Base-by-base conservation (phyloP, 1,140 invertebrate genomes). In the Drosophila subobscura region DNA sequence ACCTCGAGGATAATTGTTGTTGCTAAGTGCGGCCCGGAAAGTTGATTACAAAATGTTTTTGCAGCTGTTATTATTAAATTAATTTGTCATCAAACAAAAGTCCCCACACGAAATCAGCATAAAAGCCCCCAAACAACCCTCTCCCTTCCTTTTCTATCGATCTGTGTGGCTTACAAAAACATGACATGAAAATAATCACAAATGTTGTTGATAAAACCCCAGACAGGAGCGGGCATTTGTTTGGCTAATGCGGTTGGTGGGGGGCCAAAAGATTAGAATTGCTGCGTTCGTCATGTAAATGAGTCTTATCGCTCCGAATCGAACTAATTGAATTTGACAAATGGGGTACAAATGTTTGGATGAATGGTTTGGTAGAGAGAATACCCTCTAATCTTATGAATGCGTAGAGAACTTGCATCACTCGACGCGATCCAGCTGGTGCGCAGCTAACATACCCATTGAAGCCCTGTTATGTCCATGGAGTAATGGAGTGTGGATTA, bases 21-120 rank as follows among this genome's bases (percentile, higher is more conserved):
- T 12, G 33, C 33, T 29, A 64, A 46, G 71, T 72, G 40, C 22
- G 25, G 58, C 49, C 25, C 23, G 27, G 41, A 50, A 63, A 77
- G 67, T 81, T 85, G 81, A 85, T 85, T 86, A 85, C 83, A 67
- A 85, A 81, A 85, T 85, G 81, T 88, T 85, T 88, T 81, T 61
- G 83, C 81, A 85, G 81, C 83, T 85, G 81, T 85, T 85, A 85
- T 85, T 86, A 88, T 85, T 74, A 86, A 85, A 85, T 85, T 85
- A 85, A 85, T 85, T 81, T 85, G 81, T 85, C 64, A 80, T 85
- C 81, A 85, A 85, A 86, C 80, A 85, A 86, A 84, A 67, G 54
- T 72, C 44, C 56, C 46, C 67, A 51, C 40, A 45, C 49, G 20
- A 86, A 85, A 86, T 85, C 81, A 86, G 81, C 81, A 85, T 85